A percentile compares a stretch with the other conserved stretches of the same genome.
These are phyloP conservation scores for Chironex yamaguchii DNA, from an alignment of 30 jellyfish, hydroid and myxozoan species.

Conservation along the genomic window DNA sequence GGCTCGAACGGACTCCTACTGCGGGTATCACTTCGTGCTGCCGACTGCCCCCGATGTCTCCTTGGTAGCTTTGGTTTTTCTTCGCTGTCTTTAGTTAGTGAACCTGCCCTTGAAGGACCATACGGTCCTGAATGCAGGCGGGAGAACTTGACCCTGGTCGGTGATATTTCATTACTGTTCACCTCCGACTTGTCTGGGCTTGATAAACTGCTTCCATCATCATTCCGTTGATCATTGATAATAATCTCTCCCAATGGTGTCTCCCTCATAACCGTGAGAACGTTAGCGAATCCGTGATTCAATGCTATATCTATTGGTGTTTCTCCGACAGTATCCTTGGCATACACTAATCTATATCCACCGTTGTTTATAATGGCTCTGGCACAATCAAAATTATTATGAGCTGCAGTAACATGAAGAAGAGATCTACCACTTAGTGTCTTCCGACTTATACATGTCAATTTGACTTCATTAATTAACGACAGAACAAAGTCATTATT, in stretches of 20 bases:
- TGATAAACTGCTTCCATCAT: too few species aligned
- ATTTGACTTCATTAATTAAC: neutral
- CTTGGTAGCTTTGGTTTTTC: too few species aligned
- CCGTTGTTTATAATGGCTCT: neutral
- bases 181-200: too few species aligned
- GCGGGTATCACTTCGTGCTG: too few species aligned
- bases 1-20: too few species aligned
- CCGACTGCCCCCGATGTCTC: too few species aligned
- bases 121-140: too few species aligned
- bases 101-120: too few species aligned
- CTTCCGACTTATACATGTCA: neutral
- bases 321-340: neutral
- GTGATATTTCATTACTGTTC: too few species aligned
- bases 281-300: neutral
- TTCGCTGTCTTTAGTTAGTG: too few species aligned
- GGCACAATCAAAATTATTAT: neutral
- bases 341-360: neutral
- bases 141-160: too few species aligned
- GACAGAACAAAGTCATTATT: neutral
- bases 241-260: neutral
- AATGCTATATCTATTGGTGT: neutral
- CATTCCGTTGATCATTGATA: too few species aligned
- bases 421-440: neutral
- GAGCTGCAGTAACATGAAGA: neutral
- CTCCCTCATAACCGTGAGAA: neutral